These are phyloP conservation scores for Drosophila macrospina DNA, from an alignment of 2,888 invertebrate genomes.

Conservation along the genomic window DNA sequence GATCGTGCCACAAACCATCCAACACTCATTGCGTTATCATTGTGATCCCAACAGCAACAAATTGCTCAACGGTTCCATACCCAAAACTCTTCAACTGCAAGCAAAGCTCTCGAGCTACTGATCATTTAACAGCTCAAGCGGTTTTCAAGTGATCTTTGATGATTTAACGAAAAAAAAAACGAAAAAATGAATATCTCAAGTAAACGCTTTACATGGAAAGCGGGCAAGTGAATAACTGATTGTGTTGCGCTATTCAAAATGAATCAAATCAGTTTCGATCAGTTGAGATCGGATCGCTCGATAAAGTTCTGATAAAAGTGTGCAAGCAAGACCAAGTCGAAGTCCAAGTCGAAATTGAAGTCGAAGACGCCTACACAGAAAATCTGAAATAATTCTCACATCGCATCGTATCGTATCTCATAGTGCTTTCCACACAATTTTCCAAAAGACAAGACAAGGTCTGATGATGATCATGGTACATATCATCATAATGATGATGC, in stretches of 20 bases:
- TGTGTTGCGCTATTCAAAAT: constrained; percentile 18
- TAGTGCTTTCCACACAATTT: constrained; percentile 62
- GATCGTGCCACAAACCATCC: not conserved
- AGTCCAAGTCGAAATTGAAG: too few relatives aligned
- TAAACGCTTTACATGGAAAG: constrained; percentile 26
- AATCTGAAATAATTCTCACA: constrained; percentile 36
- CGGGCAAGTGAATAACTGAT: too few relatives aligned
- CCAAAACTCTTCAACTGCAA: constrained; percentile 5
- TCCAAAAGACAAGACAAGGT: constrained; percentile 4
- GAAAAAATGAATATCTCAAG: constrained; percentile 30
- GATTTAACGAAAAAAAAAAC: constrained; percentile 5
- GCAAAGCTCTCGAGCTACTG: constrained; percentile 27
- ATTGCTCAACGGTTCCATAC: not conserved
- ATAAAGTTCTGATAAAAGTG: constrained; percentile 23
- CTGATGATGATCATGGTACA: constrained; percentile 17
- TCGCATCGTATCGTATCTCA: constrained; percentile 38
- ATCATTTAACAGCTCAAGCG: constrained; percentile 27
- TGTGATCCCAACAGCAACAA: not conserved
- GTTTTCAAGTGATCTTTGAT: constrained; percentile 33
- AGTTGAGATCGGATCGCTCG: constrained; percentile 31
- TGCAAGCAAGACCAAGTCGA: too few relatives aligned
- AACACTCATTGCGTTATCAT: not conserved
- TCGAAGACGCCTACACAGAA: constrained; percentile 38
- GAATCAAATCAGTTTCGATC: constrained; percentile 40
- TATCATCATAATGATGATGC: constrained; percentile 35